These are phyloP conservation scores for Smithornis capensis DNA, from an alignment of 2,113 vertebrate species.

Conservation along the genomic window DNA sequence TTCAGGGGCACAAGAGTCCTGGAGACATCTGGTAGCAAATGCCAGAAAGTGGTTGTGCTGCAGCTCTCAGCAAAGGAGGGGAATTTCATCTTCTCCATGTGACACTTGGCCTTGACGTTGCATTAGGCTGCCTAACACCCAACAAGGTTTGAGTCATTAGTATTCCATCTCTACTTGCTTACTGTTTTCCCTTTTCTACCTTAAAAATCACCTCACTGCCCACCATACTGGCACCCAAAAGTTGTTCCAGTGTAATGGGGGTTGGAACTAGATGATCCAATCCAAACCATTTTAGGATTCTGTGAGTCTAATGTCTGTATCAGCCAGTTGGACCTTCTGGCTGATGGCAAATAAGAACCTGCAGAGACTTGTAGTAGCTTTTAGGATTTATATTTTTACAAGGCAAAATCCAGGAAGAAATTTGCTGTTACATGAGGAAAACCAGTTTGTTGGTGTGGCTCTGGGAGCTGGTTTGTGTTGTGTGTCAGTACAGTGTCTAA, in stretches of 20 bases:
- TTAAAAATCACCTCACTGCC: neutral
- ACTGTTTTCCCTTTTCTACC: neutral
- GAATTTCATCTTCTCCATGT: neutral
- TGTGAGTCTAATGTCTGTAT: neutral
- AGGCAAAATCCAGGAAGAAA: neutral
- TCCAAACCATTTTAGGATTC: neutral
- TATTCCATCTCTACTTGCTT: neutral
- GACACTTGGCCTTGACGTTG: neutral
- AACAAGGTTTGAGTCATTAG: neutral
- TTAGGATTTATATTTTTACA: neutral
- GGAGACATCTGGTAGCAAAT: neutral
- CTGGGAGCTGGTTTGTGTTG: neutral
- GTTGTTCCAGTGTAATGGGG: neutral
- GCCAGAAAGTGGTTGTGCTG: neutral
- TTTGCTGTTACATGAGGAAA: neutral
- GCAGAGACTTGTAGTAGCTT: neutral
- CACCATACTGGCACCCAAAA: neutral
- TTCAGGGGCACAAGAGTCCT: neutral
- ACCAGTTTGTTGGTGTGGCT: neutral
- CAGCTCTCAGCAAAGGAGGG: neutral
- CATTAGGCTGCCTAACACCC: neutral
- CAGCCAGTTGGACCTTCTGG: neutral
- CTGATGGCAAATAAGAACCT: neutral
- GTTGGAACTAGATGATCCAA: neutral
- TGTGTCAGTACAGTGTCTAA: accelerated